Conservation (phyloP, 2,113 vertebrate species). For the Pipa parva region DNA sequence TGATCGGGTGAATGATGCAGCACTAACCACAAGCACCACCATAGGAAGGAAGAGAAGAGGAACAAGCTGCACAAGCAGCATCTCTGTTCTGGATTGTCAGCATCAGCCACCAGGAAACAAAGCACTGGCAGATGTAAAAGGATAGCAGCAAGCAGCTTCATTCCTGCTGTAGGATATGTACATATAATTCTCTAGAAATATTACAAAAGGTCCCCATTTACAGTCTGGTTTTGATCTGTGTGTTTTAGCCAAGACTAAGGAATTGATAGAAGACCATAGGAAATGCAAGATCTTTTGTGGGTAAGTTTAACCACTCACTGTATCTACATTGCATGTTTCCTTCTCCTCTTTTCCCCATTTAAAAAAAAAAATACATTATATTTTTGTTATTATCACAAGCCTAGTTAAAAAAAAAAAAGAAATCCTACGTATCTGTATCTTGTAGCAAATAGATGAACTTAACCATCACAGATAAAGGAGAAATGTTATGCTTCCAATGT, state of each 20-base stretch:
- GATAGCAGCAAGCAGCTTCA: conserved; percentile 50
- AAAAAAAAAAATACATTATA: too few species aligned
- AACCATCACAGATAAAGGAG: too few species aligned
- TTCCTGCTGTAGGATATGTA: conserved; percentile 47
- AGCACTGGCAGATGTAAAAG: conserved; percentile 50
- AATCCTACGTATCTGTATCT: too few species aligned
- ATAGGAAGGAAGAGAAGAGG: conserved; percentile 60
- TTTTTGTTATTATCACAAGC: too few species aligned
- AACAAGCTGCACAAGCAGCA: conserved; percentile 56
- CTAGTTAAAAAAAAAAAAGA: too few species aligned
- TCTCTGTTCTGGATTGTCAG: conserved; percentile 59
- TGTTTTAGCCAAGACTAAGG: conserved; percentile 56
- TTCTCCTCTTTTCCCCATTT: conserved; percentile 12
- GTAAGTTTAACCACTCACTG: conserved; percentile 57
- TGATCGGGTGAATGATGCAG: conserved; percentile 69
- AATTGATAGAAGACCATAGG: conserved; percentile 45
- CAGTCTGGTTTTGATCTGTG: conserved; percentile 46
- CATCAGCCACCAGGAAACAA: conserved; percentile 51
- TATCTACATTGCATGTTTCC: conserved; percentile 13
- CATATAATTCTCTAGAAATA: conserved; percentile 33
- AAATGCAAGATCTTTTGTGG: conserved; percentile 52
- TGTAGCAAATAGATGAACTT: too few species aligned
- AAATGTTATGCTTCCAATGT: too few species aligned
- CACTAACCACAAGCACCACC: conserved; percentile 66
- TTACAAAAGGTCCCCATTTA: too few species aligned